Evolutionary conservation across 1,140 invertebrate genomes (phyloP), one percentile per base, ranked within the genome.

Genomic region (Anoplolepis gracilipes): DNA sequence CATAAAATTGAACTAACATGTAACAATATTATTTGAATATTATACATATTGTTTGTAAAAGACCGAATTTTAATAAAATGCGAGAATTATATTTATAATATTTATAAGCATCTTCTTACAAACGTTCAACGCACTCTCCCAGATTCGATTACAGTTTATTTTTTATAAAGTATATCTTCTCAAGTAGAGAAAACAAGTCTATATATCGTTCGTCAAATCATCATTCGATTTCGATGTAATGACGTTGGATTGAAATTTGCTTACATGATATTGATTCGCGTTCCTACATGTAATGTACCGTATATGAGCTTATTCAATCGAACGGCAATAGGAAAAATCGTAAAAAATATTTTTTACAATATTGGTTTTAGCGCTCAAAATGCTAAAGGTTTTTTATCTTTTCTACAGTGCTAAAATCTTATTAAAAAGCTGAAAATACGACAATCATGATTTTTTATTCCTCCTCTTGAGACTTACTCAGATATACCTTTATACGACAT

Each of bases 291-390:
- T 61, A 46, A 8, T 22, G 13, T 25, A 69, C 36, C 22, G 49
- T 62, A 28, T 11, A 11, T 57, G 36, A 75, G 82, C 46, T 69
- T 61, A 85, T 78, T 87, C 82, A 78, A 87, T 87, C 39, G 49
- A 30, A 16, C 11, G 11, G 62, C 36, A n/a, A n/a, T n/a, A n/a
- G n/a, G n/a, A n/a, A n/a, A n/a, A n/a, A n/a, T n/a, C n/a, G n/a
- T n/a, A n/a, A n/a, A n/a, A n/a, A n/a, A n/a, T n/a, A n/a, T n/a
- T n/a, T n/a, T n/a, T n/a, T n/a, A n/a, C n/a, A n/a, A n/a, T n/a
- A n/a, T n/a, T n/a, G n/a, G n/a, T n/a, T n/a, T n/a, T n/a, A n/a
- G n/a, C n/a, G n/a, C n/a, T n/a, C n/a, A n/a, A n/a, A n/a, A n/a
- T n/a, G n/a, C n/a, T n/a, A n/a, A n/a, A n/a, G n/a, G n/a, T n/a